These are phyloP conservation scores for Sinocyclocheilus rhinocerous DNA, from an alignment of 2,113 vertebrate species.

Conservation along the genomic window DNA sequence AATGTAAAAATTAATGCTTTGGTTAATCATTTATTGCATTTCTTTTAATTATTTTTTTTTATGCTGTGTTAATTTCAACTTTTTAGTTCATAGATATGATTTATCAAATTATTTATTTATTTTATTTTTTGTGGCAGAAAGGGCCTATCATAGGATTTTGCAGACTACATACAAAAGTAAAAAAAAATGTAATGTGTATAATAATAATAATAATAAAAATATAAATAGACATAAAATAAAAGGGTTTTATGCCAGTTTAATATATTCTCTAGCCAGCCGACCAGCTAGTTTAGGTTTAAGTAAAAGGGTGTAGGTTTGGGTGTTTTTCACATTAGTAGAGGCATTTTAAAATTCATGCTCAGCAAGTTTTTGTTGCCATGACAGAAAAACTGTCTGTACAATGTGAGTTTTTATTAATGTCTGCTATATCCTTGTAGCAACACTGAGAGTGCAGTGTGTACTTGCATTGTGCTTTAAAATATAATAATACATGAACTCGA, in stretches of 20 bases:
- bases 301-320: background rate
- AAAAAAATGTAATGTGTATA: too few species aligned
- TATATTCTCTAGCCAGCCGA: background rate
- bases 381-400: background rate
- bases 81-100: background rate
- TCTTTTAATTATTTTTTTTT: too few species aligned
- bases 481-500: background rate
- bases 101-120: too few species aligned
- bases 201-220: too few species aligned
- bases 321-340: background rate
- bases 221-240: too few species aligned
- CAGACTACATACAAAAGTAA: too few species aligned
- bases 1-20: too few species aligned
- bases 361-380: background rate
- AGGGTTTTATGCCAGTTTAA: background rate
- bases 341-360: background rate
- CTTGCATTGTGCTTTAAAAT: background rate
- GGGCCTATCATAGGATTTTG: too few species aligned
- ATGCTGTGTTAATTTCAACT: background rate
- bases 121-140: too few species aligned
- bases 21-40: too few species aligned
- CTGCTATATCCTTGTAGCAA: background rate
- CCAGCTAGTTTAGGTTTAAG: background rate
- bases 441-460: background rate
- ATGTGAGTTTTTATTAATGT: background rate